Evolutionary conservation across 2,113 vertebrate genomes (phyloP), one percentile per base, ranked within the genome.

Genomic region (Seriola rivoliana): DNA sequence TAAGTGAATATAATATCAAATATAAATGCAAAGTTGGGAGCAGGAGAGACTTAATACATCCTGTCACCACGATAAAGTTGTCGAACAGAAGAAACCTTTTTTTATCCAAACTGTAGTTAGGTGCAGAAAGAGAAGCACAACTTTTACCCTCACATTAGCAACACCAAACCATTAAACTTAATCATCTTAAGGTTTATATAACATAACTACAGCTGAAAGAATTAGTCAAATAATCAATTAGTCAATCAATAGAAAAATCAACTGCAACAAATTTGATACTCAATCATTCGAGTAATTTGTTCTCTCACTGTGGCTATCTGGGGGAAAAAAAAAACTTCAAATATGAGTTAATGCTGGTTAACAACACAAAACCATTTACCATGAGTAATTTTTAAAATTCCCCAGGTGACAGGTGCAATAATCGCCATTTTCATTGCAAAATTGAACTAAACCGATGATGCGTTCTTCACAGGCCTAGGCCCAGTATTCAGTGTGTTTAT

Each of bases 1-100:
- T 62, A 70, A 40, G 16, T 52, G 40, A 21, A 64, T 63, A 78
- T 64, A 42, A 42, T 42, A 42, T 75, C 32, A 54, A 60, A 73
- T 40, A 19, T 48, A 25, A 76, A 81, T 59, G 16, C 25, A 63
- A 52, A 71, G 57, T 4, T n/a, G 0, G 1, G 3, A 42, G 54
- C 44, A 50, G 32, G 44, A 66, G 23, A 76, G 44, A 42, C 40
- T 42, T 11, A 62, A 38, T 12, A 44, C 23, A 57, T 46, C 55
- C 58, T 55, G 50, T 82, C 50, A 8, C 25, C 29, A 25, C 0
- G 16, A 72, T 57, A 13, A 73, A 81, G 32, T 1, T n/a, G 59
- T 14, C 23, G 52, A 64, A 44, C 32, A 14, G 29, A 70, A 25
- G 36, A 40, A 23, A 23, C 8, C 19, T n/a, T 55, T 23, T 55